Percentiles rank a stretch among this genome's conserved stretches.
Conservation (phyloP, 2,797 vertebrate genomes). For the Acropternis orthonyx region DNA sequence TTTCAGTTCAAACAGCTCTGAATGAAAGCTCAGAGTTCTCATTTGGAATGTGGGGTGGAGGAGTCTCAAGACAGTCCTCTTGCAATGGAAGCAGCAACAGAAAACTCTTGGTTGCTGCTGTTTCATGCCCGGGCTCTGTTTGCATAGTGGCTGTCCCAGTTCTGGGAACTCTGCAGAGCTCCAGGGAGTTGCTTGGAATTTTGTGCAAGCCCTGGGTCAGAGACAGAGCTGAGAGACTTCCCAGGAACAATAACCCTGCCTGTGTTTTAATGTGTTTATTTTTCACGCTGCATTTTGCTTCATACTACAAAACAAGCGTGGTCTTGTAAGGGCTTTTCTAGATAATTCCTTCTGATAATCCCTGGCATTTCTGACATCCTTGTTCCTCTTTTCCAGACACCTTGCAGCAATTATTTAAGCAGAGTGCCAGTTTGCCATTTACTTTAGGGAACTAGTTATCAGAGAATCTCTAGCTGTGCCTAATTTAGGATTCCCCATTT, state of each 20-base stretch:
- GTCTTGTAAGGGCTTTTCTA: not conserved
- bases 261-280: not conserved
- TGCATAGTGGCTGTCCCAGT: not conserved
- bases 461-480: not conserved
- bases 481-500: not conserved
- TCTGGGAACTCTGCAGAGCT: not conserved
- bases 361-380: not conserved
- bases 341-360: not conserved
- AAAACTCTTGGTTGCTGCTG: not conserved
- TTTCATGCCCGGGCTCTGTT: rapidly evolving
- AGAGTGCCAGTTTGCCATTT: rapidly evolving
- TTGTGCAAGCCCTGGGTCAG: not conserved
- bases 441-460: not conserved
- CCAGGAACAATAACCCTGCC: not conserved
- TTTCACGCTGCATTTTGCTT: not conserved
- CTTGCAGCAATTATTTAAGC: not conserved
- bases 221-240: not conserved
- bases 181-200: not conserved
- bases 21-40: not conserved
- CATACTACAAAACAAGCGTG: rapidly evolving
- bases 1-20: not conserved
- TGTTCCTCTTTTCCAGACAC: not conserved
- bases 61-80: not conserved
- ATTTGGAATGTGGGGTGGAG: not conserved
- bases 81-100: not conserved